phyloP scores from a whole-genome alignment of 30 jellyfish, hydroid and myxozoan genomes.

The Hydractinia echinata region DNA sequence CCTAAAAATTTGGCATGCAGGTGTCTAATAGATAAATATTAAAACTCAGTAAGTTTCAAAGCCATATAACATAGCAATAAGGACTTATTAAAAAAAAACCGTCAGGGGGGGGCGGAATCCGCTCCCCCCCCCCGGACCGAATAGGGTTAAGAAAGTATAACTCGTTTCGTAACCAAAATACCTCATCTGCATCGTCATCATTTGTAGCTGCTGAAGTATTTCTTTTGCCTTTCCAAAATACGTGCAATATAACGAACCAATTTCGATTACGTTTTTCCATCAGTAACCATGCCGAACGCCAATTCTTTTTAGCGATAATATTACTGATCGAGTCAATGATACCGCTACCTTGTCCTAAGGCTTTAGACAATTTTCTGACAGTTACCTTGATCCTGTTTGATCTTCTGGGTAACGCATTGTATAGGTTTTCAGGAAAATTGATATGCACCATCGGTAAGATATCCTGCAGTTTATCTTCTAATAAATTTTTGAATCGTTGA shows the following conservation, averaged over 20 bases:
- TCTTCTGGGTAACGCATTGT: conserved; percentile 1
- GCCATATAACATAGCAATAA: too few species aligned
- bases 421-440: conserved; percentile 18
- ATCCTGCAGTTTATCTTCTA: conserved; percentile 15
- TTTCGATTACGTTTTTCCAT: conserved; percentile 7
- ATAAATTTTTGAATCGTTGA: conserved; percentile 14
- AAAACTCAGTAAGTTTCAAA: too few species aligned
- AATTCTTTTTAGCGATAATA: conserved; percentile 10
- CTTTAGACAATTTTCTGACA: conserved; percentile 9
- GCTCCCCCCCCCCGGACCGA: too few species aligned
- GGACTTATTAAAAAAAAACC: too few species aligned
- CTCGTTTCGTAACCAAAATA: conserved; percentile 25
- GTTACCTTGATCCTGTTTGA: conserved; percentile 11
- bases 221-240: conserved; percentile 19
- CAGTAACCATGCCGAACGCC: conserved; percentile 21
- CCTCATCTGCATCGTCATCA: conserved; percentile 17
- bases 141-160: conserved; percentile 1
- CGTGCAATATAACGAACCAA: conserved; percentile 14
- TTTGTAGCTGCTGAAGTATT: too few species aligned
- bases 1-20: too few species aligned
- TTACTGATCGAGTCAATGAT: neutral
- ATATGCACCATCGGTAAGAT: conserved; percentile 18
- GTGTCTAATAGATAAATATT: too few species aligned
- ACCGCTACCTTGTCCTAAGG: conserved; percentile 21
- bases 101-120: too few species aligned